Conservation (phyloP, 2,888 invertebrate genomes). For the Latrodectus hesperus region DNA sequence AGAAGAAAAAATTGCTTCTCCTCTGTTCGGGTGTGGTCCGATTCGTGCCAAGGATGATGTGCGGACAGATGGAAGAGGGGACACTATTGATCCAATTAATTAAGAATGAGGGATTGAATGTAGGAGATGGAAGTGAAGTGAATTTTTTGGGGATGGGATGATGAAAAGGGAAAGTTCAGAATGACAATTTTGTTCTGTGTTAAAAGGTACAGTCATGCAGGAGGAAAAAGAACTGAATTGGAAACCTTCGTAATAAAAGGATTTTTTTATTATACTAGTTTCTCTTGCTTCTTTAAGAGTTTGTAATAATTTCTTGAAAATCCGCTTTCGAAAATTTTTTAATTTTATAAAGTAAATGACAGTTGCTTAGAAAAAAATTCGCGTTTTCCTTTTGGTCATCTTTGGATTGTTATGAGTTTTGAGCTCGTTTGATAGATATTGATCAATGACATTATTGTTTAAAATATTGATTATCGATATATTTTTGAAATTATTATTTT, state of each 20-base stretch:
- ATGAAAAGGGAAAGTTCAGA: background rate
- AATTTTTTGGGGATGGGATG: background rate
- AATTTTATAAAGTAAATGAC: too few relatives aligned
- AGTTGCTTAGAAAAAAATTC: too few relatives aligned
- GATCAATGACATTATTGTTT: too few relatives aligned
- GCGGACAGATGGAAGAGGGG: conserved; percentile 7
- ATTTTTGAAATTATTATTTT: too few relatives aligned
- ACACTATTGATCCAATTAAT: conserved; percentile 62
- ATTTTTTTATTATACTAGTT: too few relatives aligned
- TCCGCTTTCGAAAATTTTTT: too few relatives aligned
- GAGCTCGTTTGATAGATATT: too few relatives aligned
- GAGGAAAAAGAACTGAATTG: background rate
- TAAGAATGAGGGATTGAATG: conserved; percentile 55
- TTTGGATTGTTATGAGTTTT: too few relatives aligned
- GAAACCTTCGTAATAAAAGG: background rate
- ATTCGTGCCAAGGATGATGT: background rate
- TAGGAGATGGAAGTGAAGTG: background rate
- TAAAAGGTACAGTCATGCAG: conserved; percentile 19
- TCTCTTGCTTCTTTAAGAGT: too few relatives aligned
- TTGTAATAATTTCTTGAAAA: too few relatives aligned
- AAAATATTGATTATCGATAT: too few relatives aligned
- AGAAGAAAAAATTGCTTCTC: conserved; percentile 4
- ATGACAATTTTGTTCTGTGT: conserved; percentile 42
- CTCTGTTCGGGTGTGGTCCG: conserved; percentile 37
- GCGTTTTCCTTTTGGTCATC: too few relatives aligned